Percentiles rank a stretch among this genome's conserved stretches.
Evolutionary conservation across 2,888 invertebrate genomes (phyloP).

Genomic region (Ferrisia virgata): DNA sequence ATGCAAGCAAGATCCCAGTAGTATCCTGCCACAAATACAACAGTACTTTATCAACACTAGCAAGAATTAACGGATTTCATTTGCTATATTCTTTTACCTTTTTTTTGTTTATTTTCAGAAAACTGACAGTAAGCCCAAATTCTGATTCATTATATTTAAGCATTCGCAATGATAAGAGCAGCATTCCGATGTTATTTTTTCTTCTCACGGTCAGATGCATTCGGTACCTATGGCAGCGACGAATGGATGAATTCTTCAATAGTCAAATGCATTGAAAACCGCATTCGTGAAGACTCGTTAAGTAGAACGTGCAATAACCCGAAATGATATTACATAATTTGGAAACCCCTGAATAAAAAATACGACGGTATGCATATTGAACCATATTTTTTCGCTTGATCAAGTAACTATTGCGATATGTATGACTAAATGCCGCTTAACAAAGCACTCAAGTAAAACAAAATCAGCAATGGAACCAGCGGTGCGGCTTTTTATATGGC

Average conservation of each 20-base stretch:
- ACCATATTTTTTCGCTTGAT: slow-evolving; percentile 39
- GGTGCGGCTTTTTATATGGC: slow-evolving; percentile 21
- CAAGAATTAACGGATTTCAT: too few relatives aligned
- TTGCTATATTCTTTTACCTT: too few relatives aligned
- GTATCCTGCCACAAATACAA: too few relatives aligned
- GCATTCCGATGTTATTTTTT: too few relatives aligned
- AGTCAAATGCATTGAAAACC: not conserved
- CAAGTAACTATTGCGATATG: slow-evolving; percentile 38
- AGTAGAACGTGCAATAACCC: slow-evolving; percentile 5
- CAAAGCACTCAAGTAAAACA: slow-evolving; percentile 35
- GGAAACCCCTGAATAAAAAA: slow-evolving; percentile 8
- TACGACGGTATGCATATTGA: slow-evolving; percentile 29
- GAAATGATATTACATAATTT: not conserved
- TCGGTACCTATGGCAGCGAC: not conserved
- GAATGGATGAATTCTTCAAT: not conserved
- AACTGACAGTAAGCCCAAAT: too few relatives aligned
- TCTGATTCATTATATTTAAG: too few relatives aligned
- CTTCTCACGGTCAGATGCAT: too few relatives aligned
- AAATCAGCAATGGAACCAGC: slow-evolving; percentile 36
- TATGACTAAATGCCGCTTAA: slow-evolving; percentile 41
- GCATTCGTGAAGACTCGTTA: not conserved
- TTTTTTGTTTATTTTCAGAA: too few relatives aligned
- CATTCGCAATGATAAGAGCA: too few relatives aligned
- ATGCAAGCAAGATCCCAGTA: too few relatives aligned
- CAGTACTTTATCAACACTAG: too few relatives aligned